These are phyloP conservation scores for Sebastiscus albofasciatus DNA, from an alignment of 2,797 vertebrate species.

Conservation along the genomic window DNA sequence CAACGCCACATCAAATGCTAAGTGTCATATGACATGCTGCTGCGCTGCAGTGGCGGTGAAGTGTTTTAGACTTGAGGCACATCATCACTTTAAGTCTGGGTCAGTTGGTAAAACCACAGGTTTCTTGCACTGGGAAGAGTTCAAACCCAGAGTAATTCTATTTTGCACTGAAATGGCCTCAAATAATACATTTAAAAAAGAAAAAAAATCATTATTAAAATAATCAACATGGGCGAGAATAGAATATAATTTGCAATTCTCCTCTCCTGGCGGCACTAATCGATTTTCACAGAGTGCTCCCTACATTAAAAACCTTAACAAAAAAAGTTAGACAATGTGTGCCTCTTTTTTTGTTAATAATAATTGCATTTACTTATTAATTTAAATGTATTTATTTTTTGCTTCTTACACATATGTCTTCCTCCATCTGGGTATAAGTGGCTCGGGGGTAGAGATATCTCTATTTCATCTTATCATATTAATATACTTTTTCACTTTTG, in stretches of 20 bases:
- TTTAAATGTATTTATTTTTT: background rate
- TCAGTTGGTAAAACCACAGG: constrained; percentile 12
- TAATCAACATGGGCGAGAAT: background rate
- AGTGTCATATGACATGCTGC: constrained; percentile 4
- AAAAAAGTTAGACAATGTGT: background rate
- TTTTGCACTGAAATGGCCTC: background rate
- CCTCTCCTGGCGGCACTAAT: background rate
- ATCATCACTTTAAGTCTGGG: constrained; percentile 24
- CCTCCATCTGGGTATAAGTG: background rate
- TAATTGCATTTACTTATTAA: background rate
- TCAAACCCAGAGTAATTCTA: background rate
- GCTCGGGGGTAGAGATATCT: background rate
- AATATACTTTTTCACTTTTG: too few species aligned
- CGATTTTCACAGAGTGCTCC: background rate
- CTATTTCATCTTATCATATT: too few species aligned
- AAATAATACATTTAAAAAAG: background rate
- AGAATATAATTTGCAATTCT: background rate
- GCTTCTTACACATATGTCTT: background rate
- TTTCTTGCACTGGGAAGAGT: background rate
- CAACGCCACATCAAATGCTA: background rate
- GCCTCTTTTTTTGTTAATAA: background rate
- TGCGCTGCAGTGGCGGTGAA: background rate
- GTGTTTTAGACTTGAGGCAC: constrained; percentile 5
- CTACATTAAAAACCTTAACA: background rate
- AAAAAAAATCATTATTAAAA: background rate